Conservation (phyloP, 2,797 vertebrate genomes). For the Leuciscus waleckii region DNA sequence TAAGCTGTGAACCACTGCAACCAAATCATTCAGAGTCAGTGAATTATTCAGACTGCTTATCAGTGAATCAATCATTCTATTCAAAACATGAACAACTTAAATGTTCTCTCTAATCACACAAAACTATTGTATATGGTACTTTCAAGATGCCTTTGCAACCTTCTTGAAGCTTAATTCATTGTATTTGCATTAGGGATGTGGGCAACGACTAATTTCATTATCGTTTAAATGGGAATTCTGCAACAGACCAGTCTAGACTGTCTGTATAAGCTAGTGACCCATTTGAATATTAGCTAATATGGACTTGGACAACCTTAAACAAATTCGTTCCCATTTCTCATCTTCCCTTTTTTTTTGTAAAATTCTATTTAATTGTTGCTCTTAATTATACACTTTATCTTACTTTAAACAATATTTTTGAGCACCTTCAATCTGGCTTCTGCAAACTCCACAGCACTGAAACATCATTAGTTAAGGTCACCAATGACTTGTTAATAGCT, state of each 20-base stretch:
- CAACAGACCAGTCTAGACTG: not conserved
- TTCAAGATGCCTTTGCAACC: not conserved
- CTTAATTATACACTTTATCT: not conserved
- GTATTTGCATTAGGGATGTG: not conserved
- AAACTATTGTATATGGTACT: not conserved
- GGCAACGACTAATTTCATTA: not conserved
- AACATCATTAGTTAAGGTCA: not conserved
- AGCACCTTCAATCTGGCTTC: not conserved
- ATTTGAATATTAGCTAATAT: not conserved
- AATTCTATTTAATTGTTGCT: not conserved
- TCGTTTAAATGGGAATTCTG: not conserved
- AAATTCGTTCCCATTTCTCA: not conserved
- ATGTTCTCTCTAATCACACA: not conserved
- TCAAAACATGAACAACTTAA: not conserved
- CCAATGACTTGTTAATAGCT: not conserved
- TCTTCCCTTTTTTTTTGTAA: not conserved
- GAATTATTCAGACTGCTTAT: not conserved
- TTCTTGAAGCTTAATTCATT: not conserved
- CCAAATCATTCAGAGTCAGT: not conserved
- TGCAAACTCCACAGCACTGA: not conserved
- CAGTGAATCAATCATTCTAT: not conserved
- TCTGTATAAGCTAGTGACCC: not conserved
- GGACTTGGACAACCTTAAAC: too few relatives aligned
- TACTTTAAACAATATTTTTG: not conserved
- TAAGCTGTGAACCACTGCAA: conserved; percentile 3